Percentiles rank a stretch among this genome's conserved stretches.
These are phyloP conservation scores for Cairina moschata DNA, from an alignment of 2,113 vertebrate genomes.

Conservation along the genomic window DNA sequence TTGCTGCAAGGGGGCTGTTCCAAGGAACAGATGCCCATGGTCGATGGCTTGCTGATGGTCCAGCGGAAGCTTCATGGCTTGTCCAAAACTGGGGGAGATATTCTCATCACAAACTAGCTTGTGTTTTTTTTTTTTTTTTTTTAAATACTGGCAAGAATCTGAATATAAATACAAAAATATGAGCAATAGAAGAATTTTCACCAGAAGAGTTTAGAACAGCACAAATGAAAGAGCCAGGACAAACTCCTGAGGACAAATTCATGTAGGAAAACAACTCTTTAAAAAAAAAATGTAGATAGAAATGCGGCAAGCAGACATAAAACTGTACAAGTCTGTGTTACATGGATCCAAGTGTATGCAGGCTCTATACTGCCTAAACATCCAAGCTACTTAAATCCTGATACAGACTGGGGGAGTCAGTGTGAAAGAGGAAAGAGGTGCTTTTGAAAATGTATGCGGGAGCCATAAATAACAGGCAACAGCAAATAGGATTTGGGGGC, in stretches of 20 bases:
- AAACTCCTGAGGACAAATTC: not conserved
- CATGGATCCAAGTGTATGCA: not conserved
- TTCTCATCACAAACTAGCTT: not conserved
- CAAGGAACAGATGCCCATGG: slow-evolving; percentile 28
- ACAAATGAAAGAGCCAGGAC: not conserved
- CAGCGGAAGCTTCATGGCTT: not conserved
- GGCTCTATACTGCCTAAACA: not conserved
- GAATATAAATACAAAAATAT: not conserved
- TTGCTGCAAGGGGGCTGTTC: not conserved
- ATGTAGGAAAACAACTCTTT: not conserved
- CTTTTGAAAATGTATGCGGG: not conserved
- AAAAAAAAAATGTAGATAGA: not conserved
- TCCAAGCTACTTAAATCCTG: not conserved
- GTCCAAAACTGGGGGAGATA: not conserved
- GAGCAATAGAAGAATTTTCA: not conserved
- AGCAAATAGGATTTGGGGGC: not conserved
- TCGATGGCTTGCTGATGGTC: not conserved
- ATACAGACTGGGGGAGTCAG: accelerated
- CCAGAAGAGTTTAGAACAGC: not conserved
- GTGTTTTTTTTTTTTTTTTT: not conserved
- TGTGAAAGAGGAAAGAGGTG: not conserved
- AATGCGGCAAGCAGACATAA: not conserved
- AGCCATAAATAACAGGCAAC: not conserved
- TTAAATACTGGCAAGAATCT: not conserved
- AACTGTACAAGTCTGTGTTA: not conserved